Conservation (phyloP, 64 coral and sea anemone genomes). For the Porites lutea region DNA sequence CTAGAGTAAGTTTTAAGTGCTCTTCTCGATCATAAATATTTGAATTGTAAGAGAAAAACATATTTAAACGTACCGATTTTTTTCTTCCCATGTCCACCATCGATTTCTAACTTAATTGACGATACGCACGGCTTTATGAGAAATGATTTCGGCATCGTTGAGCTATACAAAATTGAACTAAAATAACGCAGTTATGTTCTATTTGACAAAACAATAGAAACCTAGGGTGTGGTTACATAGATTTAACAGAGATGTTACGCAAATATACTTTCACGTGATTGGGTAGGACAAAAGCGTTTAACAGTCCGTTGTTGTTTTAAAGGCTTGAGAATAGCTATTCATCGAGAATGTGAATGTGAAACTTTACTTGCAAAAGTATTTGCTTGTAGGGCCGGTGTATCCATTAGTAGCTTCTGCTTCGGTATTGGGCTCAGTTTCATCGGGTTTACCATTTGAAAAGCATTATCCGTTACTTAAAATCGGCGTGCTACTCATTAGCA, state of each 20-base stretch:
- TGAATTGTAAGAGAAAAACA: too few species aligned
- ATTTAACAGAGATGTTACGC: neutral
- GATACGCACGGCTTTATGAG: slow-evolving; percentile 24
- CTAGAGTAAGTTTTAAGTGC: too few species aligned
- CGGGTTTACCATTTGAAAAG: too few species aligned
- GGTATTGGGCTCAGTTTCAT: too few species aligned
- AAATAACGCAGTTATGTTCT: neutral
- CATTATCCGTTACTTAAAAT: too few species aligned
- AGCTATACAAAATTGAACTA: neutral
- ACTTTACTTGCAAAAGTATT: too few species aligned
- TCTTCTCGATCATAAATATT: too few species aligned
- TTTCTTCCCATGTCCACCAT: neutral
- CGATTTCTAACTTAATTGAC: neutral
- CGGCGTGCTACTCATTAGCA: too few species aligned
- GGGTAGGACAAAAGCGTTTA: neutral
- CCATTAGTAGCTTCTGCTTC: too few species aligned
- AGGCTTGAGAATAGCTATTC: neutral
- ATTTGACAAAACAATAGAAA: too few species aligned
- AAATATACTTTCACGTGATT: slow-evolving; percentile 12
- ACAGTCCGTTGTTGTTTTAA: neutral
- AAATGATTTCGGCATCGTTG: slow-evolving; percentile 39
- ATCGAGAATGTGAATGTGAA: neutral
- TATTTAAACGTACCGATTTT: neutral
- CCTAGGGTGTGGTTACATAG: neutral
- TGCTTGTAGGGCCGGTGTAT: too few species aligned